A percentile compares a stretch with the other conserved stretches of the same genome.
phyloP scores from a whole-genome alignment of 1,140 invertebrate genomes.

The Tetragonula clypearis region DNA sequence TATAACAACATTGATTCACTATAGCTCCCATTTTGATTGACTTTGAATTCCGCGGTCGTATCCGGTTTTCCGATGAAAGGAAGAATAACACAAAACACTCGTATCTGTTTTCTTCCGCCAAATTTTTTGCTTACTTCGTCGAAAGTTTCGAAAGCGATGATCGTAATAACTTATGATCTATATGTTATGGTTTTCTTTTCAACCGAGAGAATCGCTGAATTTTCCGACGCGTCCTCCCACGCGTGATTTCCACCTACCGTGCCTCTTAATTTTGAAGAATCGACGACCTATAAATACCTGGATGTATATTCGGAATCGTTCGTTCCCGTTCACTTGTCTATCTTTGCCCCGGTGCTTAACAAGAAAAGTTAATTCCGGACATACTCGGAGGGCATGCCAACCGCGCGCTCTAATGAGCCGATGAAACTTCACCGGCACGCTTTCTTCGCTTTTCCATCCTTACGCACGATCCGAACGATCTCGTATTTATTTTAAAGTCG shows the following conservation, averaged over 20 bases:
- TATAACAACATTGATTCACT: no score
- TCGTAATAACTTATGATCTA: constrained; percentile 5
- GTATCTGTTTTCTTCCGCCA: neutral
- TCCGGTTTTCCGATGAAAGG: neutral
- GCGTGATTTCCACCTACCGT: neutral
- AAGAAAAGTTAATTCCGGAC: constrained; percentile 49
- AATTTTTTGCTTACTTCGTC: neutral
- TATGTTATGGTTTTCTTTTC: constrained; percentile 8
- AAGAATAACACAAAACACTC: neutral
- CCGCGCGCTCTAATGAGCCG: constrained; percentile 41
- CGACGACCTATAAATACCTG: constrained; percentile 37
- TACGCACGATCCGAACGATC: neutral
- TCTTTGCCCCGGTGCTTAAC: constrained; percentile 7
- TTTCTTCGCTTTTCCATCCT: neutral
- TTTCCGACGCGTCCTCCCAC: neutral
- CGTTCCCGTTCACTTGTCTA: constrained; percentile 27
- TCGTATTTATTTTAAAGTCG: neutral
- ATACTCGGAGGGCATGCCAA: constrained; percentile 36
- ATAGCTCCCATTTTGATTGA: neutral
- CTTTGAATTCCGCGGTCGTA: neutral
- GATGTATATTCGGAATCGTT: neutral
- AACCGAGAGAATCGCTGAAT: neutral
- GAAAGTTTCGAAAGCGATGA: neutral
- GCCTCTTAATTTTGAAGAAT: constrained; percentile 27
- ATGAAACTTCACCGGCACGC: constrained; percentile 26